Conservation (phyloP, 2,888 invertebrate species). For the Thyatira batis region DNA sequence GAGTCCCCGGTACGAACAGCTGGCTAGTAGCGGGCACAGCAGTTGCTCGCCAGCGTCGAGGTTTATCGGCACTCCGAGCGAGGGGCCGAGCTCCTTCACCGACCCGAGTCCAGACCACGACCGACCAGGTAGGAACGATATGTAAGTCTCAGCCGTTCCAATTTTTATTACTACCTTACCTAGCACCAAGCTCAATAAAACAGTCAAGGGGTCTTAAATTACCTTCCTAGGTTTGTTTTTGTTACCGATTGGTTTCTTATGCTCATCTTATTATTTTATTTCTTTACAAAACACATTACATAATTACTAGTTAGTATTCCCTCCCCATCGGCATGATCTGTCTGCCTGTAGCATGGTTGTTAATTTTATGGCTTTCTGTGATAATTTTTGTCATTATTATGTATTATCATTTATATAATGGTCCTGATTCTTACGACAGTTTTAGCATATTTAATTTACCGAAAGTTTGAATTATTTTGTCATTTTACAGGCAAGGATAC, state of each 20-base stretch:
- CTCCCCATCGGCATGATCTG: conserved; percentile 34
- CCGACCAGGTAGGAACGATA: conserved; percentile 82
- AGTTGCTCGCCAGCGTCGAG: conserved; percentile 71
- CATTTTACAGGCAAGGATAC: conserved; percentile 76
- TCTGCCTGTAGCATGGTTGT: conserved; percentile 38
- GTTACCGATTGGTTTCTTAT: neutral
- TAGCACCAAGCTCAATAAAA: conserved; percentile 10
- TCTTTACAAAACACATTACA: neutral
- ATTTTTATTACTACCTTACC: conserved; percentile 63
- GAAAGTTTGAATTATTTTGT: conserved; percentile 4
- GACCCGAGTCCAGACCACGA: conserved; percentile 72
- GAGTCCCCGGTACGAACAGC: conserved; percentile 78
- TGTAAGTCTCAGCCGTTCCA: conserved; percentile 81
- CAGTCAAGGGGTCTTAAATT: neutral
- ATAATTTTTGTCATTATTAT: conserved; percentile 14
- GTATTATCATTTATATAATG: conserved; percentile 30
- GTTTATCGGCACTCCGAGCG: conserved; percentile 68
- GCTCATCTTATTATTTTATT: neutral
- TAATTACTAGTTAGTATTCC: neutral
- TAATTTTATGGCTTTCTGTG: conserved; percentile 17
- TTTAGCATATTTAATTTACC: conserved; percentile 2
- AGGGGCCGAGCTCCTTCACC: conserved; percentile 67
- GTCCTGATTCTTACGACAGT: conserved; percentile 59
- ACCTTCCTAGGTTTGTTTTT: neutral
- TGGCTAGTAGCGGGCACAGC: conserved; percentile 76